Evolutionary conservation across 2,888 invertebrate species (phyloP).

Genomic region (Proisotoma minuta): DNA sequence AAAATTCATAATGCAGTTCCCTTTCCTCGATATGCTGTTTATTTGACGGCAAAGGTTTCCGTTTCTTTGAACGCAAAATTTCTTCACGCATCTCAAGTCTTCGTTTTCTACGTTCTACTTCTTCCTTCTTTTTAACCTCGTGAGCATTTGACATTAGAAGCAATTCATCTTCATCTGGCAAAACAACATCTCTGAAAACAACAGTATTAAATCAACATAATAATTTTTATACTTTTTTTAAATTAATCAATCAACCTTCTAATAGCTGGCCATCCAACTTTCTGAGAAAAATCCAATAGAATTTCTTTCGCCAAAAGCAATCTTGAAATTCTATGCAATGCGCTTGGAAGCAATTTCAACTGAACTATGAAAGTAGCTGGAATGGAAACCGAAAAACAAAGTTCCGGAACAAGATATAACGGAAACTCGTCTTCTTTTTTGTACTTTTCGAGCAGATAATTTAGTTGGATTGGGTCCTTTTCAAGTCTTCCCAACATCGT

Average conservation of each 20-base stretch:
- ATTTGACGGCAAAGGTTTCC: background rate
- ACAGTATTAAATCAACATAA: no score
- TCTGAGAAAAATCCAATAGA: background rate
- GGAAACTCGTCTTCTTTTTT: conserved; percentile 24
- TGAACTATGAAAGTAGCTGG: conserved; percentile 18
- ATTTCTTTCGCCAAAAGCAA: conserved; percentile 16
- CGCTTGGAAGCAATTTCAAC: conserved; percentile 20
- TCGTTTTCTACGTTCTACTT: conserved; percentile 9
- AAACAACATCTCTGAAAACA: no score
- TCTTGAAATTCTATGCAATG: conserved; percentile 17
- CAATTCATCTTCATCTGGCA: background rate
- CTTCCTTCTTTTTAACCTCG: conserved; percentile 6
- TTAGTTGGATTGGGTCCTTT: conserved; percentile 12
- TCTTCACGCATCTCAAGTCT: conserved; percentile 2
- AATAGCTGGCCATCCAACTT: background rate
- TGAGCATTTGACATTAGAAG: background rate
- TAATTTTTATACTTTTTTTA: no score
- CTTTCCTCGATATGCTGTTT: conserved; percentile 21
- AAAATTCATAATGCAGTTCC: conserved; percentile 25
- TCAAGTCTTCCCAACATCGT: background rate
- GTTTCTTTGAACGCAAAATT: background rate
- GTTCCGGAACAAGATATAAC: conserved; percentile 20
- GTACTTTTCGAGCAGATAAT: conserved; percentile 18
- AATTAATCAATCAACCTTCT: background rate
- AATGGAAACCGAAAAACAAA: conserved; percentile 7